Conservation (phyloP, 2,888 invertebrate species). For the Drosophila putrida region DNA sequence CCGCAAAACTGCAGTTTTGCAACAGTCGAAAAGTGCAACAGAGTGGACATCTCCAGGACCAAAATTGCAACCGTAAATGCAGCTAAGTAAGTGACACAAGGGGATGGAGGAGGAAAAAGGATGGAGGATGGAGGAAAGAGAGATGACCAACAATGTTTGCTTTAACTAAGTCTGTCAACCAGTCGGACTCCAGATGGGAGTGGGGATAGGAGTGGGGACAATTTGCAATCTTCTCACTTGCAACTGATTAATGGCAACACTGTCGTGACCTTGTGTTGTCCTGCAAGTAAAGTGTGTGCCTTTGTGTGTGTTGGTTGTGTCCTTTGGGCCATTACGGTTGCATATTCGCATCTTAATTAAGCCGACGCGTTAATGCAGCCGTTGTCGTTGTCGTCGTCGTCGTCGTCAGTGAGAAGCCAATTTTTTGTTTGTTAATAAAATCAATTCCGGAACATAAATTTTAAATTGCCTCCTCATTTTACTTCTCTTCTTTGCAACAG, state of each 20-base stretch:
- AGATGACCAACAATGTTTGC: slow-evolving; percentile 40
- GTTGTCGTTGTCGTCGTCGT: slow-evolving; percentile 9
- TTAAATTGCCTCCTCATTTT: slow-evolving; percentile 46
- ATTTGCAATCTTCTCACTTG: slow-evolving; percentile 1
- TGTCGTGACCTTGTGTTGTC: slow-evolving; percentile 47
- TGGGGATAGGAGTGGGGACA: neutral
- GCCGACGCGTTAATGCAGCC: slow-evolving; percentile 45
- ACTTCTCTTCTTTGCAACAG: no score
- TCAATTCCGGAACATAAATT: slow-evolving; percentile 78
- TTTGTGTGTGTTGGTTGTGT: slow-evolving; percentile 1
- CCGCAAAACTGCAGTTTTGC: slow-evolving; percentile 78
- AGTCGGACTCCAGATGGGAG: neutral
- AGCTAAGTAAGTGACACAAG: slow-evolving; percentile 9
- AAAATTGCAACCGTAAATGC: slow-evolving; percentile 48
- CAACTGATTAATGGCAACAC: slow-evolving; percentile 40
- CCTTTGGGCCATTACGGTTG: slow-evolving; percentile 10
- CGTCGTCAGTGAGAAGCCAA: slow-evolving; percentile 50
- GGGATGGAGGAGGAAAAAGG: no score
- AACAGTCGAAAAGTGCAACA: slow-evolving; percentile 69
- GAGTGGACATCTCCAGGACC: slow-evolving; percentile 37
- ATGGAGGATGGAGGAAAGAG: neutral
- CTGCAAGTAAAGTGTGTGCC: neutral
- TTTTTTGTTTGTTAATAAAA: slow-evolving; percentile 76
- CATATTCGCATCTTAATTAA: slow-evolving; percentile 64
- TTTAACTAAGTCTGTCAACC: slow-evolving; percentile 26